Base-by-base conservation (phyloP, 2,113 vertebrate species). In the Malurus melanocephalus region DNA sequence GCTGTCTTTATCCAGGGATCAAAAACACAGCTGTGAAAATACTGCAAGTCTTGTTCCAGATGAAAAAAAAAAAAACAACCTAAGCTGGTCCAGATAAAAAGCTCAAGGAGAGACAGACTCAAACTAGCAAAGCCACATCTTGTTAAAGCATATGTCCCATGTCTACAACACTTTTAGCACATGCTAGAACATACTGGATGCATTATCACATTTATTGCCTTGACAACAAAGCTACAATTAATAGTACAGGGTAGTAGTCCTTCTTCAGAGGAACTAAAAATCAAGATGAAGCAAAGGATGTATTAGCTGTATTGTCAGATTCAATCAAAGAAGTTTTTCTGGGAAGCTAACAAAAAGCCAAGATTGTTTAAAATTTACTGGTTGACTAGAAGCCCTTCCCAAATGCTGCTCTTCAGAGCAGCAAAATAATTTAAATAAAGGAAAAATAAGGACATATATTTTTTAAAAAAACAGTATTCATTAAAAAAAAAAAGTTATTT, bases 181-280 rank as follows among this genome's bases (percentile, higher is more conserved):
- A 92, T 81, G 82, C 57, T 78, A 86, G 73, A 93, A 62, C 94
- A 95, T 91, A 93, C 92, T 93, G 59, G 73, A 33, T 68, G 62
- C 57, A 75, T 93, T 90, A 91, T 75, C 92, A 95, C 88, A 86
- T 88, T 88, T 88, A 93, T 76, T 95, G 91, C 87, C 84, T 65
- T 93, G 93, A 90, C 89, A 95, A 94, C 92, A 90, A 90, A 94
- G 78, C 71, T 66, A 93, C 67, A 95, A 93, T 81, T 92, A 93
- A 87, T 57, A 65, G 74, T 48, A 82, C 16, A 55, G 69, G 5
- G 18, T 17, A 61, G 80, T 38, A 61, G 80, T 38, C 55, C 38
- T 61, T 88, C 28, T 55, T 73, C 78, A 59, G 76, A 72, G 85
- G 23, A 65, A 42, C 14, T 42, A 42, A 49, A 90, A 89, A 66